Base-by-base conservation (phyloP, 1,140 invertebrate species). In the Tenebrio molitor region DNA sequence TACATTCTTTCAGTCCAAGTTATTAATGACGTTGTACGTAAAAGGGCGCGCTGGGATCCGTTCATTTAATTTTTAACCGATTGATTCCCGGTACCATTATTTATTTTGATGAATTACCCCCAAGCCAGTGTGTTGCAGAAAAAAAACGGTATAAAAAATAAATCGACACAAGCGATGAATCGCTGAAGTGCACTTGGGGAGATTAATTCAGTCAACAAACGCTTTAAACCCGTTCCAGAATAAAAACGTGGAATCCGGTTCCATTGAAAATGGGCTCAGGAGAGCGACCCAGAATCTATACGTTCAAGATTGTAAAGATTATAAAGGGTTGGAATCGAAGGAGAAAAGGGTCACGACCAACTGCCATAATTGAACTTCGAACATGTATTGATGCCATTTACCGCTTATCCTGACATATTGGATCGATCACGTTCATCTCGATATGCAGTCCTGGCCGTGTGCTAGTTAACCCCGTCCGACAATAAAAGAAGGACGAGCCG, bases 231-330 rank as follows among this genome's bases (percentile, higher is more conserved):
- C 21, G 50, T 58, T 29, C 50, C 3, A 29, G 23, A 58, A 58
- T 29, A 58, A 58, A 50, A 50, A 50, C 44, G 17, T 50, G 15
- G 19, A 50, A 58, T 58, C 50, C 50, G 1, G 50, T 33, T 58
- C 23, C 23, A 58, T 58, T 58, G 50, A 58, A 58, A 58, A 25
- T 29, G 23, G 50, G 23, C 50, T 58, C 50, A 25, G 23, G 50
- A 58, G 50, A 58, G 50, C 50, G 50, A 58, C 50, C 50, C 29
- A 25, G 12, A 29, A 58, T 58, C 50, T 29, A 58, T 58, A 58
- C 50, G 50, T 58, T 15, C 21, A 58, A 58, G 50, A 58, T 58
- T 29, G 50, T 58, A 58, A 58, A 58, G 50, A 58, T 58, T 58
- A 58, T 58, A 58, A 58, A 58, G 50, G 50, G 50, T 58, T 58